phyloP scores from a whole-genome alignment of 2,113 vertebrate genomes.

The Myotis davidii region DNA sequence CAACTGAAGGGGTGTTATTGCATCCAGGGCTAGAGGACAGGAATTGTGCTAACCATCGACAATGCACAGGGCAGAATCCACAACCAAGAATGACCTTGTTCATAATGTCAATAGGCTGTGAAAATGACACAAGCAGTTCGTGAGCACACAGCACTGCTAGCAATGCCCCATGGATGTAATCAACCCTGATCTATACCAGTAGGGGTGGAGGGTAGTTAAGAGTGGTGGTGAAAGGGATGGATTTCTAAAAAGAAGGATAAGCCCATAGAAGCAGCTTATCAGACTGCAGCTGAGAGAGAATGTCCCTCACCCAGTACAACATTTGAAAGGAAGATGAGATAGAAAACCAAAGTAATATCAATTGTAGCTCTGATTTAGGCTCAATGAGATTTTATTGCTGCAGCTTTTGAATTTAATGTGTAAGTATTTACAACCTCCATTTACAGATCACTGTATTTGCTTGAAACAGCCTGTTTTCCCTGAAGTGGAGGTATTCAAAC shows the following conservation, averaged over 20 bases:
- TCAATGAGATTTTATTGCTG: background rate
- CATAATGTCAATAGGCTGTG: too few relatives aligned
- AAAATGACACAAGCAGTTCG: background rate
- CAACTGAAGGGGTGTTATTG: fast-evolving
- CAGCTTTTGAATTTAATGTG: background rate
- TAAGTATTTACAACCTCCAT: background rate
- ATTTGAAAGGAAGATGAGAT: background rate
- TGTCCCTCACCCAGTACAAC: background rate
- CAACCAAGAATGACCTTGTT: background rate
- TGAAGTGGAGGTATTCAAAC: background rate
- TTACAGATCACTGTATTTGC: background rate
- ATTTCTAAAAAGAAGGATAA: background rate
- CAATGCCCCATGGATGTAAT: background rate
- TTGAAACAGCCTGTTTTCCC: background rate
- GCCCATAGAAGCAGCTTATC: background rate
- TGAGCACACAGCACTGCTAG: background rate
- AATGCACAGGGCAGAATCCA: fast-evolving
- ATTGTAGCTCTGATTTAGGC: background rate
- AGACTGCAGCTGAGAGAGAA: background rate
- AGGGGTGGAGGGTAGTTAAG: too few relatives aligned
- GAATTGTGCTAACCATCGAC: background rate
- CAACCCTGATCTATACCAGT: too few relatives aligned
- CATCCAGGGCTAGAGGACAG: fast-evolving
- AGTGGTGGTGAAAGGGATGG: background rate
- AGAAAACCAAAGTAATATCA: background rate